phyloP scores from a whole-genome alignment of 2,888 invertebrate genomes.

The Cyrtodaria siliqua region DNA sequence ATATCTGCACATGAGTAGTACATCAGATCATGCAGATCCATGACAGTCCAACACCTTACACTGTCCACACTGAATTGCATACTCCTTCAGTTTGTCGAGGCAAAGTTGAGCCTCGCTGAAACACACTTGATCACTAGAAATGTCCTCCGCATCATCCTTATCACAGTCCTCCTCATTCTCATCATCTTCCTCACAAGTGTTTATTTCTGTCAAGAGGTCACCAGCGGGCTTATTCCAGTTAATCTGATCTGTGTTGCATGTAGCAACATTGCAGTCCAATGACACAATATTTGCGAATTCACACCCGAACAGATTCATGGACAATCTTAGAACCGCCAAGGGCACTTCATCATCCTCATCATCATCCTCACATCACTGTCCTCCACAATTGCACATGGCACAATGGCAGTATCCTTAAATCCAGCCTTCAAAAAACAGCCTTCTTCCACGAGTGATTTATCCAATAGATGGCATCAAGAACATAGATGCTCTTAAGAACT shows the following conservation, averaged over 20 bases:
- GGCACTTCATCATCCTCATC: conserved; percentile 30
- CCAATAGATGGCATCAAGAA: conserved; percentile 48
- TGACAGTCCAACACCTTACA: too few relatives aligned
- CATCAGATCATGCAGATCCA: too few relatives aligned
- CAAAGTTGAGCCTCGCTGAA: too few relatives aligned
- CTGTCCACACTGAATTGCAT: too few relatives aligned
- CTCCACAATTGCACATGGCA: neutral
- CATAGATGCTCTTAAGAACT: conserved; percentile 17
- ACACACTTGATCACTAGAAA: neutral
- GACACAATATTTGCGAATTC: conserved; percentile 24
- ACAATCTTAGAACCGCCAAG: conserved; percentile 11
- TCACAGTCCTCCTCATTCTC: conserved; percentile 1
- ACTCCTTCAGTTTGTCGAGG: too few relatives aligned
- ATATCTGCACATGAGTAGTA: too few relatives aligned
- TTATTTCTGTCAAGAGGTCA: conserved; percentile 5
- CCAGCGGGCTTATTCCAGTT: conserved; percentile 23
- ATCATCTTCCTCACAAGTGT: neutral
- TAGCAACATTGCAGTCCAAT: conserved; percentile 15
- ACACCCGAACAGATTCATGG: conserved; percentile 36
- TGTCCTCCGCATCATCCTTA: conserved; percentile 12
- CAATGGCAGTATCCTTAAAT: conserved; percentile 1
- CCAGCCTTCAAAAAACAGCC: conserved; percentile 11
- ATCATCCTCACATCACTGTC: neutral
- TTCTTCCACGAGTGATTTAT: conserved; percentile 7
- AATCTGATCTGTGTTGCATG: conserved; percentile 21